These are phyloP conservation scores for Trypoxylus dichotomus DNA, from an alignment of 1,140 invertebrate genomes.

Conservation along the genomic window DNA sequence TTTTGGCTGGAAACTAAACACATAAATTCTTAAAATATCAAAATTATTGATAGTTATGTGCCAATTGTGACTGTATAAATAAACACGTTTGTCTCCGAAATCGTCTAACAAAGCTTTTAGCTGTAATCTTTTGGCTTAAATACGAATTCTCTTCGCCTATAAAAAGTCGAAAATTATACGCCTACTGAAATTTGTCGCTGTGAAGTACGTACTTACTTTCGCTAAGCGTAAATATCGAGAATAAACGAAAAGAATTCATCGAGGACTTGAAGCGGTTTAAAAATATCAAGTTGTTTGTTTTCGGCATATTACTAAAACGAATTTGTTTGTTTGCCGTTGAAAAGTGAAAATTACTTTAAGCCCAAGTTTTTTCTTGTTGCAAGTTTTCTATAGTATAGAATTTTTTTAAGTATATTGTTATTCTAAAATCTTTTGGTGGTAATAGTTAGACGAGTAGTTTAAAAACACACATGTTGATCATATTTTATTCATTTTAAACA, in stretches of 20 bases:
- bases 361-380: not conserved
- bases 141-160: not conserved
- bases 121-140: not conserved
- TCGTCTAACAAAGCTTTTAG: not conserved
- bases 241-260: not conserved
- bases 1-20: not conserved
- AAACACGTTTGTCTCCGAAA: not conserved
- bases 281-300: not conserved
- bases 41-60: not conserved
- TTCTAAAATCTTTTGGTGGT: no score
- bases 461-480: no score
- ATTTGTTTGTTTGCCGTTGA: not conserved
- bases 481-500: no score
- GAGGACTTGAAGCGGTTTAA: not conserved
- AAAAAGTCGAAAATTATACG: not conserved
- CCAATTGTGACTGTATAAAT: not conserved
- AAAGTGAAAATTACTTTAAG: not conserved
- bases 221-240: not conserved
- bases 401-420: no score
- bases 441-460: no score
- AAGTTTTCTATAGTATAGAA: no score
- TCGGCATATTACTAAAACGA: not conserved
- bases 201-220: not conserved
- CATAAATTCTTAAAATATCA: constrained; percentile 3
- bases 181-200: not conserved